A percentile compares a stretch with the other conserved stretches of the same genome.
phyloP scores from a whole-genome alignment of 2,797 vertebrate species.

The Pseudomugil tenellus region DNA sequence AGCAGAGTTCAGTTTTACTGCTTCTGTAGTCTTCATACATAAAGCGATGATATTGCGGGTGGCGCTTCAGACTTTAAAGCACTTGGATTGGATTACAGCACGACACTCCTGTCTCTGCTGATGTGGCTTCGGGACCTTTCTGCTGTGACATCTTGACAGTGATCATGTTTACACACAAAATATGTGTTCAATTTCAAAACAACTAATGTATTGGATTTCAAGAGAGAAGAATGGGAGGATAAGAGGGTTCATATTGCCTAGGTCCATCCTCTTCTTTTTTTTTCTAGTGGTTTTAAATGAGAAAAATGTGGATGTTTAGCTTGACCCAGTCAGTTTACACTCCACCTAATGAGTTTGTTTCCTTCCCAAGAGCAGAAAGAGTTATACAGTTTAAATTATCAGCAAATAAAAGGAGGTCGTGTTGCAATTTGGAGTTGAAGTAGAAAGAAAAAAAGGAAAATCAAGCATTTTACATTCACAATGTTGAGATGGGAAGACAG shows the following conservation, averaged over 20 bases:
- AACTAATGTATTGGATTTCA: neutral
- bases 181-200: slow-evolving; percentile 19
- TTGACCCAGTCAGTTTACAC: slow-evolving; percentile 39
- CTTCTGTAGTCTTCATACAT: slow-evolving; percentile 29
- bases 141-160: neutral
- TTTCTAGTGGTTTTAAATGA: neutral
- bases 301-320: slow-evolving; percentile 33
- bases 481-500: slow-evolving; percentile 9
- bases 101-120: neutral
- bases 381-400: slow-evolving; percentile 32
- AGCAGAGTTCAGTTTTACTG: slow-evolving; percentile 16
- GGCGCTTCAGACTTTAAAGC: slow-evolving; percentile 13
- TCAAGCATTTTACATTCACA: neutral
- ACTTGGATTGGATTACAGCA: slow-evolving; percentile 15
- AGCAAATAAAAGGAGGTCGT: slow-evolving; percentile 18
- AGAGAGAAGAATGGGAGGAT: neutral
- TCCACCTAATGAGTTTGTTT: slow-evolving; percentile 35
- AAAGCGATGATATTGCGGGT: slow-evolving; percentile 37
- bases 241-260: slow-evolving; percentile 3
- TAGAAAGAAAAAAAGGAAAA: neutral
- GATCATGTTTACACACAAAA: slow-evolving; percentile 33
- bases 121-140: slow-evolving; percentile 8
- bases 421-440: slow-evolving; percentile 14
- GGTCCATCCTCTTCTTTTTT: neutral
- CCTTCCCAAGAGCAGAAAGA: slow-evolving; percentile 30